Base-by-base conservation (phyloP, 1,140 invertebrate species). In the Drosophila trapezifrons region DNA sequence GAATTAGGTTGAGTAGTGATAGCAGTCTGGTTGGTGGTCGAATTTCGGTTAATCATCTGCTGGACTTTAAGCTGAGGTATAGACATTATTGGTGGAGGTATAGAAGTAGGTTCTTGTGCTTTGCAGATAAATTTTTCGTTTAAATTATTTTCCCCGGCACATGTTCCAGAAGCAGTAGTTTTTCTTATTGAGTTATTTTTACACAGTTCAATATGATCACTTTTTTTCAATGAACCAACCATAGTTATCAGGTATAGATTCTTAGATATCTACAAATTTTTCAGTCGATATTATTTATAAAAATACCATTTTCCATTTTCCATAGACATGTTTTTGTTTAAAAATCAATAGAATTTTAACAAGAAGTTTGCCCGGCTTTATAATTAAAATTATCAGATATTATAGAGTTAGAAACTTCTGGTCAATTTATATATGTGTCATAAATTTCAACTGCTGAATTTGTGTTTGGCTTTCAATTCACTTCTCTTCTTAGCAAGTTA, bases 211-310 rank as follows among this genome's bases (percentile, higher is more conserved):
- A 54, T 45, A 51, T 66, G 52, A 63, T 56, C 64, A 15, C 22
- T 35, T 25, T 70, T 77, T n/a, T 75, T 49, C n/a, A 80, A 73
- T 20, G 83, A 63, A 8, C 83, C 83, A 42, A 87, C 84, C 83
- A 87, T 87, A 47, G 37, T 66, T 13, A 8, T 49, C 9, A 49
- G 46, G n/a, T 47, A 25, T 25, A 47, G n/a, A 49, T 29, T 18
- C 25, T 32, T 32, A 18, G 17, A 32, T 51, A 51, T 32, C 27
- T 13, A 8, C 4, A 35, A 35, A 35, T 13, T 13, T 13, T 13
- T 35, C 12, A 35, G 12, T 35, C 6, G n/a, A 8, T 47, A 15
- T 51, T 32, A 32, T 32, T 51, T 51, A 51, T 32, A 13, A 13
- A 13, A 18, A 4, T 51, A 13, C 17, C 10, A 32, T 32, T 0